Percentiles rank a stretch among this genome's conserved stretches.
These are phyloP conservation scores for Ips nitidus DNA, from an alignment of 1,140 invertebrate genomes.

Conservation along the genomic window DNA sequence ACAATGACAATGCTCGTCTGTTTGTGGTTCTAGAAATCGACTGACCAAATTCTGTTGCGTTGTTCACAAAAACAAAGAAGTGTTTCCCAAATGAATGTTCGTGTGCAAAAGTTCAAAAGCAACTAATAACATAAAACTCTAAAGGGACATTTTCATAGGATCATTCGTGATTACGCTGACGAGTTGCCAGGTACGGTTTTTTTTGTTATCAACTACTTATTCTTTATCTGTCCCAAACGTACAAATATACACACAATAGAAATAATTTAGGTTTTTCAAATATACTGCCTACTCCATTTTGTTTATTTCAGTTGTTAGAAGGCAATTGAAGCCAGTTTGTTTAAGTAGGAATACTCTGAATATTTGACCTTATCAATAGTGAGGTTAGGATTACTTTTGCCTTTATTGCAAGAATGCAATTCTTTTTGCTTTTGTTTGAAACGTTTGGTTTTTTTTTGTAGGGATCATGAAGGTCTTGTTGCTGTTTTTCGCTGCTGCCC, in stretches of 20 bases:
- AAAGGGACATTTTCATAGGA: background rate
- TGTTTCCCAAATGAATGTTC: conserved; percentile 12
- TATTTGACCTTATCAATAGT: background rate
- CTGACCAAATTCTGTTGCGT: conserved; percentile 1
- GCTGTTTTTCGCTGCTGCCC: conserved; percentile 55
- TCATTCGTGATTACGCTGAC: conserved; percentile 52
- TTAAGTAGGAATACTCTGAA: too few relatives aligned
- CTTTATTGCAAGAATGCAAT: too few relatives aligned
- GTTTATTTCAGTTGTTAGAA: too few relatives aligned
- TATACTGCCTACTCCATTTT: too few relatives aligned
- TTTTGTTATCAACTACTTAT: background rate
- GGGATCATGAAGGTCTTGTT: conserved; percentile 61
- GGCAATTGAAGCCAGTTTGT: too few relatives aligned
- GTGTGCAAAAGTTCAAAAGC: conserved; percentile 8
- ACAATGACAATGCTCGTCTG: background rate
- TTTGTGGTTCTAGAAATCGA: background rate
- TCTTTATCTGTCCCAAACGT: too few relatives aligned
- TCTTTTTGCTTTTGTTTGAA: background rate
- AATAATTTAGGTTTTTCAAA: too few relatives aligned
- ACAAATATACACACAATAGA: too few relatives aligned
- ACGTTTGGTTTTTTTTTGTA: conserved; percentile 28
- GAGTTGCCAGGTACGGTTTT: conserved; percentile 50
- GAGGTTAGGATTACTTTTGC: background rate
- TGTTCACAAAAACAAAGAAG: background rate
- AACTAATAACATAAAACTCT: conserved; percentile 5